These are phyloP conservation scores for Drosophila mettleri DNA, from an alignment of 2,888 invertebrate genomes.

Conservation along the genomic window DNA sequence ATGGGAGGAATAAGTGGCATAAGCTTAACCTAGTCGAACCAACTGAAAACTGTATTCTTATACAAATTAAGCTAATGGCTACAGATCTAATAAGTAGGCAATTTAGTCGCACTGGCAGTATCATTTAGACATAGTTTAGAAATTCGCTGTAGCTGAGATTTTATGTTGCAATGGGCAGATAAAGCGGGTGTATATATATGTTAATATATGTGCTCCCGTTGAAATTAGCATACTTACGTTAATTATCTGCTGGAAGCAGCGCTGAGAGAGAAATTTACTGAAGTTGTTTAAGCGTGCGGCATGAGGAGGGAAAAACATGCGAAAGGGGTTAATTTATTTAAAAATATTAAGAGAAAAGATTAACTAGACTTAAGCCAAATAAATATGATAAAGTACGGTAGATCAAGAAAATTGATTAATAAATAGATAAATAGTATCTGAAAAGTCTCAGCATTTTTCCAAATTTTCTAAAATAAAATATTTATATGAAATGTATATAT, in stretches of 20 bases:
- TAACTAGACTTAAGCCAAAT: not conserved
- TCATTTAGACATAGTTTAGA: not conserved
- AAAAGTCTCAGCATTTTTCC: too few species aligned
- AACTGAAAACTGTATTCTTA: not conserved
- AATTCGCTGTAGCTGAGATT: not conserved
- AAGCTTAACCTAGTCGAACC: not conserved
- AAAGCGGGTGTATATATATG: slow-evolving; percentile 2
- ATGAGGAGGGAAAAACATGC: too few species aligned
- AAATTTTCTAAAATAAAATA: too few species aligned
- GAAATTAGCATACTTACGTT: not conserved
- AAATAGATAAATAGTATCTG: too few species aligned
- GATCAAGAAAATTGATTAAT: not conserved
- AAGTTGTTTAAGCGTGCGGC: not conserved
- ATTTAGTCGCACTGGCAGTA: not conserved
- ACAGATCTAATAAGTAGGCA: slow-evolving; percentile 2
- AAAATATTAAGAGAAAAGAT: too few species aligned
- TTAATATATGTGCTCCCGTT: not conserved
- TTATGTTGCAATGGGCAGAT: not conserved
- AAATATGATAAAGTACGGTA: not conserved
- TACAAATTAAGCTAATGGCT: slow-evolving; percentile 2
- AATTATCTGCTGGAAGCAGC: not conserved
- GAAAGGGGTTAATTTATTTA: too few species aligned
- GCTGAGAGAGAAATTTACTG: not conserved
- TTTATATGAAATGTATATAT: too few species aligned
- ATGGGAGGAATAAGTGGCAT: not conserved